Percentiles rank a stretch among this genome's conserved stretches.
These are phyloP conservation scores for Variabilichromis moorii DNA, from an alignment of 2,113 vertebrate genomes.

Conservation along the genomic window DNA sequence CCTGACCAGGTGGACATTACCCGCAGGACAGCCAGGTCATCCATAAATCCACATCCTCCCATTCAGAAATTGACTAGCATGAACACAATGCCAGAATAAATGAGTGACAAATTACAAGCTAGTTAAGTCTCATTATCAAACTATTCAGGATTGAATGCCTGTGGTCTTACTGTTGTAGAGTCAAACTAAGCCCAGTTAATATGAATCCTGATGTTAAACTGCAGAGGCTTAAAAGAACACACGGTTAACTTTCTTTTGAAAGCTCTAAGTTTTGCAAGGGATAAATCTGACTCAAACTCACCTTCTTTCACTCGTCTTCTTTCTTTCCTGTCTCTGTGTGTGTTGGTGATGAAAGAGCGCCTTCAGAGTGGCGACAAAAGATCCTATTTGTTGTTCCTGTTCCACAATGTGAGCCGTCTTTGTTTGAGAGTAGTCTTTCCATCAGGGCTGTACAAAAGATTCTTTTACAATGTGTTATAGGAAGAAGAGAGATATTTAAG, in stretches of 20 bases:
- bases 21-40: neutral
- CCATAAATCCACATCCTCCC: neutral
- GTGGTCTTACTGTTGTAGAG: neutral
- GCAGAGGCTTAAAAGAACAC: neutral
- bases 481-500: constrained; percentile 27
- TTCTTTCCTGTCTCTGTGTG: neutral
- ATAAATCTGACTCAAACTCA: neutral
- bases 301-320: neutral
- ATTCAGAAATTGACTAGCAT: neutral
- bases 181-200: neutral
- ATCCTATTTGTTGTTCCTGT: constrained; percentile 54
- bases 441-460: constrained; percentile 55
- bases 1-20: neutral
- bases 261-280: neutral
- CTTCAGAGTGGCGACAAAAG: constrained; percentile 45
- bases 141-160: neutral
- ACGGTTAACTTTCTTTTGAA: neutral
- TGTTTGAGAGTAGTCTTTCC: constrained; percentile 60
- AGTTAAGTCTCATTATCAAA: neutral
- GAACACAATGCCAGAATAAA: neutral
- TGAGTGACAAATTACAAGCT: neutral
- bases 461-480: constrained; percentile 36
- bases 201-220: neutral
- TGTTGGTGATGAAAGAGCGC: constrained; percentile 35
- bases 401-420: constrained; percentile 37